Percentiles rank a stretch among this genome's conserved stretches.
phyloP scores from a whole-genome alignment of 2,113 vertebrate species.

The Elgaria multicarinata region DNA sequence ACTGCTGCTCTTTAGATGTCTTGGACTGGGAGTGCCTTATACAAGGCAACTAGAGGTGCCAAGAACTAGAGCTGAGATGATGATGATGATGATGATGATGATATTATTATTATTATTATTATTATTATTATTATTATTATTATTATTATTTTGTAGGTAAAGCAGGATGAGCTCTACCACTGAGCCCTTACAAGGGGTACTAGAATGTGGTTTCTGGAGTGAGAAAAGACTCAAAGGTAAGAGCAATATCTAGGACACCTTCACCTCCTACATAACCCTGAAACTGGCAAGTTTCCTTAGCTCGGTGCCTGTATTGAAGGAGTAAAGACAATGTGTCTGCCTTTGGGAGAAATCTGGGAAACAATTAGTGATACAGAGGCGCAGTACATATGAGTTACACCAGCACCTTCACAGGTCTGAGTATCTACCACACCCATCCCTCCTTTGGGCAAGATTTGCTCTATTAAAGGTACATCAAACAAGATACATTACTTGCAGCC shows the following conservation, averaged over 20 bases:
- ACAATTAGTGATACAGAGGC: not conserved
- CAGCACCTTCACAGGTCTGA: constrained; percentile 28
- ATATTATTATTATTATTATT: too few species aligned
- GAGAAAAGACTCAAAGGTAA: not conserved
- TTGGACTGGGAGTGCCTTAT: too few species aligned
- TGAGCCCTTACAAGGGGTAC: not conserved
- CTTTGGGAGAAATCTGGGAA: constrained; percentile 12
- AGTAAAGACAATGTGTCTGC: not conserved
- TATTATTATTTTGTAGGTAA: too few species aligned
- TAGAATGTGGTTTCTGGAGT: not conserved
- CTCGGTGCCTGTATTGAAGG: not conserved
- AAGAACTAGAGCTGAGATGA: not conserved
- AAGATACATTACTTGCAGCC: constrained; percentile 59
- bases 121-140: too few species aligned
- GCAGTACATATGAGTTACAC: not conserved
- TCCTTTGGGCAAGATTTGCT: constrained; percentile 38
- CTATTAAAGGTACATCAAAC: constrained; percentile 18
- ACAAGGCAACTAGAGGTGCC: not conserved
- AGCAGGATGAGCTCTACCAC: not conserved
- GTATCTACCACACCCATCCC: constrained; percentile 59
- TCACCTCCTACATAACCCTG: not conserved
- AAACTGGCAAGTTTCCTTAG: not conserved
- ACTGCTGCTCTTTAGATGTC: too few species aligned
- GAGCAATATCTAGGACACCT: not conserved
- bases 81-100: too few species aligned